Evolutionary conservation across 2,797 vertebrate species (phyloP), one percentile per base, ranked within the genome.

Genomic region (Eurystomus glaucurus): DNA sequence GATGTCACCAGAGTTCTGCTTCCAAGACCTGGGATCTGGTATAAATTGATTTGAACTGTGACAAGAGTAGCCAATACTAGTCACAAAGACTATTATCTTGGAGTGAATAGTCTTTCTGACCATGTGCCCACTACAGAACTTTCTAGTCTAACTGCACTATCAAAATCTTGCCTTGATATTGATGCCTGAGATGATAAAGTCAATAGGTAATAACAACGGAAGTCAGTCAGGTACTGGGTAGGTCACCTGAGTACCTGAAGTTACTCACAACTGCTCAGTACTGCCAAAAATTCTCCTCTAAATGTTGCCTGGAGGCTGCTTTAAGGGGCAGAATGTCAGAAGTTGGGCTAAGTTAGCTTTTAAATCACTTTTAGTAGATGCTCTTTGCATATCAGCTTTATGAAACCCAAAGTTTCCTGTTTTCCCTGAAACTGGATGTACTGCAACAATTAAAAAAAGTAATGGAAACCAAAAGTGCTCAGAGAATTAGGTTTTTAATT

Each of bases 251-350:
- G 41, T 41, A 41, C 41, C 41, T 14, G 4, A 50, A 35, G 4
- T 41, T 65, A 64, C 19, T 33, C 1, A 0, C 29, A 23, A 31
- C 11, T 0, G 1, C 9, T 33, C 46, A 6, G 3, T 35, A 31
- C 31, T 85, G 69, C 10, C 4, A 45, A 72, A 94, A 90, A 54
- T 33, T 66, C 5, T 51, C 20, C 29, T 65, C 51, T 46, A 64
- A 76, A 54, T 76, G 35, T 6, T 64, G 4, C 6, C 25, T 60
- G 26, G 4, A 79, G 29, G 3, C 16, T 82, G 11, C 4, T 68
- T 88, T 81, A 60, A 81, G 21, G 23, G 5, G 5, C 14, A 92
- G 17, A 77, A 74, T 60, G 14, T 8, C 25, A 85, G 25, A 58
- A 64, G 8, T 29, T 7, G 33, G 17, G 14, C 8, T 61, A 51